Evolutionary conservation across 2,888 invertebrate genomes (phyloP).

Genomic region (Yponomeuta cagnagella): DNA sequence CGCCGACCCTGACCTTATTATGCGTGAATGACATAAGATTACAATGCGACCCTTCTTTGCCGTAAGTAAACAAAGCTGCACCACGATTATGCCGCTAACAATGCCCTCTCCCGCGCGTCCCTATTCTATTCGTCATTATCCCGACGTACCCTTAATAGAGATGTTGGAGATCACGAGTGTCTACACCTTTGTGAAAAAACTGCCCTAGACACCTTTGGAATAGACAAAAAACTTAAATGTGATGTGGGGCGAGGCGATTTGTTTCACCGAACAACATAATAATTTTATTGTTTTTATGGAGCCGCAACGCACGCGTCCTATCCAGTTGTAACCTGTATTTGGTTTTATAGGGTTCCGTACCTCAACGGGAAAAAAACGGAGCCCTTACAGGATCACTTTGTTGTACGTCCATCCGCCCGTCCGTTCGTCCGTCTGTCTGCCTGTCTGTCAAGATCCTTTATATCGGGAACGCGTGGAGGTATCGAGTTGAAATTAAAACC

Average conservation of each 20-base stretch:
- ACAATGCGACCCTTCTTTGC: constrained; percentile 3
- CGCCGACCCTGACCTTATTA: constrained; percentile 9
- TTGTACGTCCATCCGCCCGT: too few species aligned
- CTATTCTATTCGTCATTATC: constrained; percentile 46
- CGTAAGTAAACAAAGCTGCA: constrained; percentile 14
- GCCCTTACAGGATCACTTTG: too few species aligned
- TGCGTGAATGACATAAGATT: constrained; percentile 4
- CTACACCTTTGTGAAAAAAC: constrained; percentile 27
- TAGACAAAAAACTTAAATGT: constrained; percentile 26
- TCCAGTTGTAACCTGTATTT: background rate
- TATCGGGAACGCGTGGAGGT: too few species aligned
- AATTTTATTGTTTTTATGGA: constrained; percentile 23
- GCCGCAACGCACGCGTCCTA: constrained; percentile 22
- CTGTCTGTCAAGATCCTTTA: too few species aligned
- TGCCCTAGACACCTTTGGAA: constrained; percentile 20
- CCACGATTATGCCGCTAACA: constrained; percentile 17
- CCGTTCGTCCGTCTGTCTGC: too few species aligned
- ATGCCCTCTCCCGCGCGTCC: constrained; percentile 24
- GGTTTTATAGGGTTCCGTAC: background rate
- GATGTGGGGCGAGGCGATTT: constrained; percentile 30
- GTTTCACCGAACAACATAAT: constrained; percentile 21
- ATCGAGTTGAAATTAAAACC: too few species aligned
- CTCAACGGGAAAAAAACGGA: too few species aligned
- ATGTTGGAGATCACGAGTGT: constrained; percentile 35
- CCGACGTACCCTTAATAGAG: constrained; percentile 53